A percentile compares a stretch with the other conserved stretches of the same genome.
Conservation (phyloP, 2,888 invertebrate species). For the Ectemnius cavifrons region DNA sequence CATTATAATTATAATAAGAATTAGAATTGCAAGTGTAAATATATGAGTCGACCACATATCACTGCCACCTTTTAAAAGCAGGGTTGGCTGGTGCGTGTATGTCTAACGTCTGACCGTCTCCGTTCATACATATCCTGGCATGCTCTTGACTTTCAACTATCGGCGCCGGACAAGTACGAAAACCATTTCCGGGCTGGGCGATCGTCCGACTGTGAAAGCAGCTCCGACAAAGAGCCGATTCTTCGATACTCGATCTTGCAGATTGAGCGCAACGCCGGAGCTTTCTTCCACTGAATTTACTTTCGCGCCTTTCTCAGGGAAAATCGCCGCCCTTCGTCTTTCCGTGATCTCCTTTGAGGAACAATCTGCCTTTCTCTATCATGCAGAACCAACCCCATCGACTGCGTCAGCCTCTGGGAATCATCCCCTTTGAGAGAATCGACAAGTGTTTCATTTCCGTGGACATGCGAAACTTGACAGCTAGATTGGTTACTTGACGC, state of each 20-base stretch:
- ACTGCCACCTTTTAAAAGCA: too few relatives aligned
- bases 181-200: conserved; percentile 48
- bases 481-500: too few relatives aligned
- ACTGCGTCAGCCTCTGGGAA: too few relatives aligned
- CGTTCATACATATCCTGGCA: conserved; percentile 21
- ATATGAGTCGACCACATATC: too few relatives aligned
- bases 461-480: too few relatives aligned
- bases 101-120: not conserved
- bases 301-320: conserved; percentile 1
- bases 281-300: conserved; percentile 16
- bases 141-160: conserved; percentile 39
- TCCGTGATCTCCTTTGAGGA: conserved; percentile 1
- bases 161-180: conserved; percentile 40
- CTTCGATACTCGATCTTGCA: conserved; percentile 35
- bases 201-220: conserved; percentile 33
- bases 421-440: too few relatives aligned
- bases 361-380: not conserved
- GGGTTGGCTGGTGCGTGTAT: too few relatives aligned
- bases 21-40: too few relatives aligned
- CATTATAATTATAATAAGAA: too few relatives aligned
- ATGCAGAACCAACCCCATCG: too few relatives aligned
- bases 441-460: too few relatives aligned
- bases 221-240: conserved; percentile 48
- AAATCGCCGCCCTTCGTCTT: not conserved
- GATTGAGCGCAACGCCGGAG: conserved; percentile 34